These are phyloP conservation scores for Phrixothrix hirtus DNA, from an alignment of 2,888 invertebrate genomes.

Conservation along the genomic window DNA sequence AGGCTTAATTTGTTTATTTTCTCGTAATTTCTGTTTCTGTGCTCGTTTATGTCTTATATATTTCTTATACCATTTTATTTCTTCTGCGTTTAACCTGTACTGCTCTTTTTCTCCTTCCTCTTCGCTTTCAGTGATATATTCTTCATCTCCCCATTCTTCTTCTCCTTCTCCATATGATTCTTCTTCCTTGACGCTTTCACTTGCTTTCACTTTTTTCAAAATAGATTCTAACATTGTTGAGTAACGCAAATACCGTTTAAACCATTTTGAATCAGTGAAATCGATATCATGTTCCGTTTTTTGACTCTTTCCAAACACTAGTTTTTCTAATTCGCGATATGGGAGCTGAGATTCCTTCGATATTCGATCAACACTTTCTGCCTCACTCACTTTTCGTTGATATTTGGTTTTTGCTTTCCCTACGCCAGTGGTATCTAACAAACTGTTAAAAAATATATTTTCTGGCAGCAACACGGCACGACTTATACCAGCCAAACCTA, in stretches of 20 bases:
- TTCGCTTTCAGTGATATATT: constrained; percentile 13
- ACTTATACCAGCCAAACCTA: constrained; percentile 34
- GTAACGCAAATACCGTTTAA: constrained; percentile 27
- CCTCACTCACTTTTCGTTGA: constrained; percentile 9
- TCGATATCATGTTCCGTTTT: constrained; percentile 35
- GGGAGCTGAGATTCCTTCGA: no score
- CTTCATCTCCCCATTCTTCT: constrained; percentile 9
- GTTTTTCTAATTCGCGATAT: constrained; percentile 37
- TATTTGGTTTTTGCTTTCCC: constrained; percentile 29
- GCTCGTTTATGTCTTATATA: no score
- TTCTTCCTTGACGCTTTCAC: constrained; percentile 22
- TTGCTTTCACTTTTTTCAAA: constrained; percentile 14
- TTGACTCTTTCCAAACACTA: constrained; percentile 43
- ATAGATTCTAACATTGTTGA: constrained; percentile 8
- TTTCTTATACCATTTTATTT: no score
- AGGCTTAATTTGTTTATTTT: no score
- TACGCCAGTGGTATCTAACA: constrained; percentile 41
- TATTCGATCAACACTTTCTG: constrained; percentile 7
- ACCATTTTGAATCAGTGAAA: constrained; percentile 34
- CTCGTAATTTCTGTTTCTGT: no score
- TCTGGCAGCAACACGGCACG: constrained; percentile 43
- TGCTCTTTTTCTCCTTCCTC: constrained; percentile 20
- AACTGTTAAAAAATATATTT: constrained; percentile 45
- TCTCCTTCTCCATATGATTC: constrained; percentile 27
- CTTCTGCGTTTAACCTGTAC: no score